These are phyloP conservation scores for Hypsopygia costalis DNA, from an alignment of 2,888 invertebrate species.

Conservation along the genomic window DNA sequence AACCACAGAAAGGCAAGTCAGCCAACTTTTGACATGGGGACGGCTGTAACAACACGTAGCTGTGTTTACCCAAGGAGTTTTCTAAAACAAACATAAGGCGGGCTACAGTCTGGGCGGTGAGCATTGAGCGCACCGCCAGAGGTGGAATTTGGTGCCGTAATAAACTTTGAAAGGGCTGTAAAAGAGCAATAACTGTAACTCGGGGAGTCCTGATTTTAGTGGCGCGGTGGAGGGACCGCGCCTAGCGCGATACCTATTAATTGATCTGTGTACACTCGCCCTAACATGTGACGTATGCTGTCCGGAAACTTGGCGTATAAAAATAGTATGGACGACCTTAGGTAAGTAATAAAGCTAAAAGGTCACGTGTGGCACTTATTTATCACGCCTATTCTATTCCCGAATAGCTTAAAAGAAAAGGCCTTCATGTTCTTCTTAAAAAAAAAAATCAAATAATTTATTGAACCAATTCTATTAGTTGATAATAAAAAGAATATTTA, in stretches of 20 bases:
- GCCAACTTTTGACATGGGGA: not conserved
- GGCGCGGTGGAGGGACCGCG: conserved; percentile 51
- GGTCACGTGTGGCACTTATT: no score
- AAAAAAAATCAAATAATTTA: no score
- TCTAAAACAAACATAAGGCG: conserved; percentile 63
- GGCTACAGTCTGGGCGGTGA: conserved; percentile 23
- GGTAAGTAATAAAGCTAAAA: no score
- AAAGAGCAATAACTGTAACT: conserved; percentile 79
- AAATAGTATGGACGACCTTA: no score
- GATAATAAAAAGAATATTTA: no score
- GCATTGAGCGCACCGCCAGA: conserved; percentile 32
- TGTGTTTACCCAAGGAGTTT: conserved; percentile 39
- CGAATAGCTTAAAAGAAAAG: no score
- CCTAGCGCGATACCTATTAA: conserved; percentile 66
- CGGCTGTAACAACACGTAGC: conserved; percentile 9
- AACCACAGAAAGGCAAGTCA: not conserved
- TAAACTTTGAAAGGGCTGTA: conserved; percentile 79
- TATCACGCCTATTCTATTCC: no score
- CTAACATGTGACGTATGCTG: conserved; percentile 2
- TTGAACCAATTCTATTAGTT: no score
- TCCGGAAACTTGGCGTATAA: not conserved
- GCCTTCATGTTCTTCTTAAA: no score
- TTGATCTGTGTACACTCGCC: conserved; percentile 49
- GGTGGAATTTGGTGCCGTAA: conserved; percentile 73
- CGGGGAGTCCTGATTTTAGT: conserved; percentile 75